Base-by-base conservation (phyloP, 2,888 invertebrate species). In the Leuctra nigra region DNA sequence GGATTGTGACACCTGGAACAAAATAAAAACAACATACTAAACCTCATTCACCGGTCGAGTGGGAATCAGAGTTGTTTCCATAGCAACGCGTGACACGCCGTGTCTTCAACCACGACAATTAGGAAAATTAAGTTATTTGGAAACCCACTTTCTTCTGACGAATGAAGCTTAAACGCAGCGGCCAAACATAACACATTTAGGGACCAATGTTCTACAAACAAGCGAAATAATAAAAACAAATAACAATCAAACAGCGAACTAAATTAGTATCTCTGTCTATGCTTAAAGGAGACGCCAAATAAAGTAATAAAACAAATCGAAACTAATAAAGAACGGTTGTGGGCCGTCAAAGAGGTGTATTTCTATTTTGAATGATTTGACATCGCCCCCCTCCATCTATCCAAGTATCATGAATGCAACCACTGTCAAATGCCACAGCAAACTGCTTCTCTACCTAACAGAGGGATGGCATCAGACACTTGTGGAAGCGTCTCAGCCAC, bases 1-100 rank as follows among this genome's bases (percentile, higher is more conserved):
- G 89, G 79, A 96, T 95, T 79, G 95, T 96, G 77, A 96, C 92
- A 86, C 94, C 95, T 96, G 92, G 59, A 72, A 71, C 63, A 64
- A 57, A 59, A 58, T 52, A 41, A 56, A 53, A 41, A 56, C 52
- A 38, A 48, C 53, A 48, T 52, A 55, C 47, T 44, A 36, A 44
- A 25, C n/a, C n/a, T n/a, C n/a, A n/a, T n/a, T n/a, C n/a, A n/a
- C n/a, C n/a, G n/a, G n/a, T n/a, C n/a, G n/a, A n/a, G n/a, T n/a
- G n/a, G n/a, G n/a, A n/a, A n/a, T n/a, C n/a, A n/a, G n/a, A n/a
- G n/a, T n/a, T n/a, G n/a, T n/a, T n/a, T n/a, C n/a, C n/a, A n/a
- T n/a, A n/a, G n/a, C n/a, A n/a, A n/a, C n/a, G n/a, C n/a, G n/a
- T n/a, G n/a, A n/a, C n/a, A n/a, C n/a, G n/a, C n/a, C n/a, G n/a